Evolutionary conservation across 2,888 invertebrate species (phyloP).

Genomic region (Rhagium mordax): DNA sequence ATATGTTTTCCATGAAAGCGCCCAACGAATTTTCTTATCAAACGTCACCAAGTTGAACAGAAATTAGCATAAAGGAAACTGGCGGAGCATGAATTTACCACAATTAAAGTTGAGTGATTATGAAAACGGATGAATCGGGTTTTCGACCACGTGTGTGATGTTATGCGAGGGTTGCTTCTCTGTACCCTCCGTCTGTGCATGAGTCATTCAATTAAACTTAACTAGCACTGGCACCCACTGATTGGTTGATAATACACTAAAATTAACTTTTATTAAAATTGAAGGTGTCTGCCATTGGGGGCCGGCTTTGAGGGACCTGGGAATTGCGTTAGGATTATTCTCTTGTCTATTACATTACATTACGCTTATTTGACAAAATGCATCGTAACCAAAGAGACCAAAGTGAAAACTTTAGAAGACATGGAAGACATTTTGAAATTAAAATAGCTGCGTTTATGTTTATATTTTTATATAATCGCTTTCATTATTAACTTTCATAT

Average conservation of each 20-base stretch:
- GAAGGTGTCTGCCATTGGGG: conserved; percentile 31
- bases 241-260: conserved; percentile 61
- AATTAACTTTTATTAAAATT: conserved; percentile 58
- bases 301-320: conserved; percentile 6
- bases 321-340: neutral
- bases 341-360: no score
- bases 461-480: no score
- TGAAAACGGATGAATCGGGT: conserved; percentile 42
- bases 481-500: no score
- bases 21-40: conserved; percentile 36
- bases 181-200: conserved; percentile 45
- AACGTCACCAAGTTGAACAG: conserved; percentile 9
- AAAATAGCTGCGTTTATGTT: no score
- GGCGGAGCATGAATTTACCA: conserved; percentile 33
- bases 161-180: conserved; percentile 59
- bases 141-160: conserved; percentile 58
- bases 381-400: no score
- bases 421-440: no score
- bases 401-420: no score
- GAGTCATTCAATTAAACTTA: conserved; percentile 63
- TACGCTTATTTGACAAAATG: no score
- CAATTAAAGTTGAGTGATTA: conserved; percentile 40
- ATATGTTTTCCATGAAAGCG: no score
- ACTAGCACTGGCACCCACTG: conserved; percentile 56
- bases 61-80: conserved; percentile 36